These are phyloP conservation scores for Tachuris rubrigastra DNA, from an alignment of 2,113 vertebrate genomes.

Conservation along the genomic window DNA sequence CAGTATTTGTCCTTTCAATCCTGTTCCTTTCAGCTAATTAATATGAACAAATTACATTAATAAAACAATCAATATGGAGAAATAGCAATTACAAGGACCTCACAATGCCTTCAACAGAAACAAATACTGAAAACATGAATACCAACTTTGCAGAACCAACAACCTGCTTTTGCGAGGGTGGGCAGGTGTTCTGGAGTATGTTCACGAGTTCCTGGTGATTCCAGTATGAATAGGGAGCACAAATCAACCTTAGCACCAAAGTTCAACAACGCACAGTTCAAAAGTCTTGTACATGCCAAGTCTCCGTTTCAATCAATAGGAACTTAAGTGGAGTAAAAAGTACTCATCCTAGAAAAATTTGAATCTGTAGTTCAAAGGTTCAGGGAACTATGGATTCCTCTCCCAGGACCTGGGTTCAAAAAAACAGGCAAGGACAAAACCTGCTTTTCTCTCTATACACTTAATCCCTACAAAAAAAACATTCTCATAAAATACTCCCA, in stretches of 20 bases:
- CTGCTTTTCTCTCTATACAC: background rate
- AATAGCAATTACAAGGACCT: background rate
- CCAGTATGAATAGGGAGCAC: background rate
- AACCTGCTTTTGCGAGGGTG: accelerated
- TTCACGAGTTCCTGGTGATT: background rate
- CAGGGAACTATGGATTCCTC: background rate
- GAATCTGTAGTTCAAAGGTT: background rate
- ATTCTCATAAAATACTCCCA: background rate
- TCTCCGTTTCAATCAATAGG: background rate
- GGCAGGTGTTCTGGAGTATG: background rate
- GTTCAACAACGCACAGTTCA: background rate
- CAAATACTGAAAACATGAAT: accelerated
- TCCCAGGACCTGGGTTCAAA: background rate
- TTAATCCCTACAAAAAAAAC: background rate
- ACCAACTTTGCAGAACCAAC: background rate
- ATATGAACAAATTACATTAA: background rate
- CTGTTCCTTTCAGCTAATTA: background rate
- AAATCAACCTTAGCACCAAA: background rate
- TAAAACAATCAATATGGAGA: background rate
- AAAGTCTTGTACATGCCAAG: background rate
- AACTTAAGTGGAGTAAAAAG: background rate
- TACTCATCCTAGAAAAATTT: background rate
- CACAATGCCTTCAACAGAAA: background rate
- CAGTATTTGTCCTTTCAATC: background rate
- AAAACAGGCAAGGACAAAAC: background rate